phyloP scores from a whole-genome alignment of 2,113 vertebrate genomes.

The Tiliqua scincoides region DNA sequence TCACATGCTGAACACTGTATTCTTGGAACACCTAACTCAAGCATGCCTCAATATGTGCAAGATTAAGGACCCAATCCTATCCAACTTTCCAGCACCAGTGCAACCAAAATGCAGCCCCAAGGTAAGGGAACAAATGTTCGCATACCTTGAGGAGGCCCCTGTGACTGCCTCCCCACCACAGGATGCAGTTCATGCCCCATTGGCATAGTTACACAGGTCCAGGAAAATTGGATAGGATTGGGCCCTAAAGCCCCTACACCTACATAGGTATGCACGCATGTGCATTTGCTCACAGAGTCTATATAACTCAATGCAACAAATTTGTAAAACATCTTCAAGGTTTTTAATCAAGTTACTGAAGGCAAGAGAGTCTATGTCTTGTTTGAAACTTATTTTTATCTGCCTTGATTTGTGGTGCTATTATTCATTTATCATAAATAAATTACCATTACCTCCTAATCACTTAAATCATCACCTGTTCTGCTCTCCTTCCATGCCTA shows the following conservation, averaged over 20 bases:
- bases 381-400: slow-evolving; percentile 45
- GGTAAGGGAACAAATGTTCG: too few species aligned
- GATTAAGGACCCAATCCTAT: slow-evolving; percentile 41
- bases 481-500: slow-evolving; percentile 21
- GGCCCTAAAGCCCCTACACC: background rate
- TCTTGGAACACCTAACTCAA: background rate
- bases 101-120: too few species aligned
- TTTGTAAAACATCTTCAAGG: slow-evolving; percentile 13
- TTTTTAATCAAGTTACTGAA: slow-evolving; percentile 25
- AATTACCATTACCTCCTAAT: slow-evolving; percentile 35
- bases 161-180: too few species aligned
- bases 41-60: background rate
- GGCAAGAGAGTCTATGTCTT: slow-evolving; percentile 29
- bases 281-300: background rate
- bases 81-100: too few species aligned
- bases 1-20: background rate
- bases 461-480: slow-evolving; percentile 42
- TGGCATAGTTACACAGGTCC: too few species aligned
- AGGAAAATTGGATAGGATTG: too few species aligned
- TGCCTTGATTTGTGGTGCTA: slow-evolving; percentile 40
- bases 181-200: too few species aligned
- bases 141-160: too few species aligned
- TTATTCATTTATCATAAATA: slow-evolving; percentile 45
- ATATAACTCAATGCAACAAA: slow-evolving; percentile 11
- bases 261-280: background rate